Conservation (phyloP, 2,113 vertebrate species). For the Pseudonaja textilis region DNA sequence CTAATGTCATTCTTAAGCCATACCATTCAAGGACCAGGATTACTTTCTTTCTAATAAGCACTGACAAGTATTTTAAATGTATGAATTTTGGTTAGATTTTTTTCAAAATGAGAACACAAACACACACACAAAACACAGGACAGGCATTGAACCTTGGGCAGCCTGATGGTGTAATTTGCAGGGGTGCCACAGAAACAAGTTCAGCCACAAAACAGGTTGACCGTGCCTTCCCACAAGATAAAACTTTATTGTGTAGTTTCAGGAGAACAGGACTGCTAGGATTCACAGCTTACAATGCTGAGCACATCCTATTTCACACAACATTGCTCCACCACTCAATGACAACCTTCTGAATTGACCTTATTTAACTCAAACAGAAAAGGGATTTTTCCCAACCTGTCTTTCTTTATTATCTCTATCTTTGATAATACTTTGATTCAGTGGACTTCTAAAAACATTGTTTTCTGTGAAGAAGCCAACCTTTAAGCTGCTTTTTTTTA, state of each 20-base stretch:
- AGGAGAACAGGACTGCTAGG: background rate
- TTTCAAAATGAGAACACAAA: slow-evolving; percentile 57
- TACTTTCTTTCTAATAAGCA: slow-evolving; percentile 24
- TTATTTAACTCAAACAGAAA: slow-evolving; percentile 54
- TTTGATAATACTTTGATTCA: slow-evolving; percentile 48
- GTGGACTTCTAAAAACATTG: slow-evolving; percentile 53
- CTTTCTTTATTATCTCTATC: slow-evolving; percentile 47
- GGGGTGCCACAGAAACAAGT: slow-evolving; percentile 55
- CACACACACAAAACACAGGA: slow-evolving; percentile 61
- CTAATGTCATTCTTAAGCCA: background rate
- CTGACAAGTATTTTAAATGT: slow-evolving; percentile 26
- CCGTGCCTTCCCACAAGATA: slow-evolving; percentile 39
- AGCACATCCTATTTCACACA: slow-evolving; percentile 26
- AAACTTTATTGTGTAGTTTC: slow-evolving; percentile 37
- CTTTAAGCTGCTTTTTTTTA: slow-evolving; percentile 50
- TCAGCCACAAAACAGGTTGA: slow-evolving; percentile 52
- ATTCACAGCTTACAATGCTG: slow-evolving; percentile 4
- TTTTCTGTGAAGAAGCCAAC: slow-evolving; percentile 61
- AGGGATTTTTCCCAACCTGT: slow-evolving; percentile 45
- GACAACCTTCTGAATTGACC: slow-evolving; percentile 53
- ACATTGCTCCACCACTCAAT: slow-evolving; percentile 41
- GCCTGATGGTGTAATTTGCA: slow-evolving; percentile 39
- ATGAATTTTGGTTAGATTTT: slow-evolving; percentile 41
- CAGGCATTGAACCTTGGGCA: slow-evolving; percentile 59
- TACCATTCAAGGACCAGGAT: slow-evolving; percentile 33